phyloP scores from a whole-genome alignment of 2,888 invertebrate genomes.

The Polydrusus pterygomalis region DNA sequence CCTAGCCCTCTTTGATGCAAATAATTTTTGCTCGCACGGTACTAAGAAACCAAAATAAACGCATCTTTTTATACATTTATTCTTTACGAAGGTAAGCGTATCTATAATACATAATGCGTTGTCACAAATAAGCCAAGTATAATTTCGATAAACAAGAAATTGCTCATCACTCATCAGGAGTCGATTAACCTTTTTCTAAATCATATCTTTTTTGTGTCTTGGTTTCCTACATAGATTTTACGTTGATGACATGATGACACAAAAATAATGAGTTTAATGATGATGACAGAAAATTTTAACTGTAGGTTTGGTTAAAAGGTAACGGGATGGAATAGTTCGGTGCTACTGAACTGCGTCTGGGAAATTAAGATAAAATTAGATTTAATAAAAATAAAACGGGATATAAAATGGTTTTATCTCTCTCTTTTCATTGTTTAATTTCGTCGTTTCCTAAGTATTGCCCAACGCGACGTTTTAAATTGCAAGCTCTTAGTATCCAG shows the following conservation, averaged over 20 bases:
- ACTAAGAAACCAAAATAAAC: too few relatives aligned
- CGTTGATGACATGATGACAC: conserved; percentile 28
- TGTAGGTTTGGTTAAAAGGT: conserved; percentile 18
- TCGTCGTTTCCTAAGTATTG: background rate
- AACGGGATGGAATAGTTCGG: conserved; percentile 22
- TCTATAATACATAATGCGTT: background rate
- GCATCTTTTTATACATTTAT: too few relatives aligned
- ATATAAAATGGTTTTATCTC: background rate
- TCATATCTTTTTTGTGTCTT: conserved; percentile 12
- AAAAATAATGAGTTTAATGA: conserved; percentile 20
- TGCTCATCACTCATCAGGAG: conserved; percentile 10
- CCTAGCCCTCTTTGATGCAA: too few relatives aligned
- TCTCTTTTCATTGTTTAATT: background rate
- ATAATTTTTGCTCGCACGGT: too few relatives aligned
- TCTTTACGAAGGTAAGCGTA: background rate
- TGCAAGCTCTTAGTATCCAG: conserved; percentile 1
- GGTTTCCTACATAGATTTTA: conserved; percentile 11
- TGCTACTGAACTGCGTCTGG: conserved; percentile 24
- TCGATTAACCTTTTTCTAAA: conserved; percentile 30
- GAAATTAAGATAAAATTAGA: background rate
- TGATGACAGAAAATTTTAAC: conserved; percentile 19
- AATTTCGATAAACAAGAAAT: background rate
- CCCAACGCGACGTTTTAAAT: conserved; percentile 13
- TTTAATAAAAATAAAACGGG: background rate
- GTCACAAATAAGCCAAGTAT: background rate